A percentile compares a stretch with the other conserved stretches of the same genome.
phyloP scores from a whole-genome alignment of 2,888 invertebrate species.

The Drosophila mercatorum region DNA sequence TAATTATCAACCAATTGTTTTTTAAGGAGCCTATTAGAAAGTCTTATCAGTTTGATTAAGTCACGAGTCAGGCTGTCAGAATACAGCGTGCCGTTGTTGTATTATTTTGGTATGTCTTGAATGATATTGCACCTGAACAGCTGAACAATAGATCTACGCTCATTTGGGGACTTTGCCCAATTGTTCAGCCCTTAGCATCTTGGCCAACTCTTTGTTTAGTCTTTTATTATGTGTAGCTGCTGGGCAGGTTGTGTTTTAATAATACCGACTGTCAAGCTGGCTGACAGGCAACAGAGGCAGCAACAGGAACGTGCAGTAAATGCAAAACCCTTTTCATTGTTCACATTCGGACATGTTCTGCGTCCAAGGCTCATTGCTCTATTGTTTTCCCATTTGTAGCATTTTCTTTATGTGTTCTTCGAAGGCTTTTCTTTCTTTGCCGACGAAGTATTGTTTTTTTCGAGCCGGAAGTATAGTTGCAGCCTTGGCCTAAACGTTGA shows the following conservation, averaged over 20 bases:
- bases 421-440: not conserved
- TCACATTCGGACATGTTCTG: constrained; percentile 28
- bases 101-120: not conserved
- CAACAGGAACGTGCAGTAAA: constrained; percentile 2
- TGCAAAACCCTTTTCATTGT: constrained; percentile 43
- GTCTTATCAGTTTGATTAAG: no score
- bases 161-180: constrained; percentile 3
- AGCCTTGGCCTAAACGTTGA: constrained; percentile 76
- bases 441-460: not conserved
- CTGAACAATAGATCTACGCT: constrained; percentile 1
- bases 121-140: not conserved
- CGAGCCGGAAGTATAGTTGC: constrained; percentile 54
- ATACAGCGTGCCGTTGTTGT: no score
- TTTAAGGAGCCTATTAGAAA: no score
- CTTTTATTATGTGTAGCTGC: constrained; percentile 1
- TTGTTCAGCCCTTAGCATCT: constrained; percentile 2
- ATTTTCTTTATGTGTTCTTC: constrained; percentile 7
- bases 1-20: no score
- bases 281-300: constrained; percentile 8
- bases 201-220: constrained; percentile 13
- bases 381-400: constrained; percentile 66
- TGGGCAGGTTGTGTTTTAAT: constrained; percentile 41
- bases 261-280: constrained; percentile 48
- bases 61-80: no score
- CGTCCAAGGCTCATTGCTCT: constrained; percentile 50